These are phyloP conservation scores for Himalopsyche anomala DNA, from an alignment of 2,888 invertebrate species.

Conservation along the genomic window DNA sequence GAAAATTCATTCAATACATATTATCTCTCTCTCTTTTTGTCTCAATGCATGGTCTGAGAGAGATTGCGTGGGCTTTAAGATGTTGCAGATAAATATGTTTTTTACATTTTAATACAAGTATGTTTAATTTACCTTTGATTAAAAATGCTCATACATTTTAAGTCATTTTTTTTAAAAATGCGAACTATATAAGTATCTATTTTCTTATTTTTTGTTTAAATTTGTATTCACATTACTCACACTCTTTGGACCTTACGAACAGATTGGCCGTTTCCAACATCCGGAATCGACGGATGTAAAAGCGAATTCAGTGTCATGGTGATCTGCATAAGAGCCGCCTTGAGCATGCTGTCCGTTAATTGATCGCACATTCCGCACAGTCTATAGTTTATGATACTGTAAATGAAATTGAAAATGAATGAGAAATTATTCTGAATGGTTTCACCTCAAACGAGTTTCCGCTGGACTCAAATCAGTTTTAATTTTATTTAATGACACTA, in stretches of 20 bases:
- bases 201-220: background rate
- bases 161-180: too few relatives aligned
- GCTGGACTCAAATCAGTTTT: constrained; percentile 1
- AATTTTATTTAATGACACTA: constrained; percentile 7
- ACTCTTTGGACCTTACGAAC: background rate
- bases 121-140: too few relatives aligned
- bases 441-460: constrained; percentile 19
- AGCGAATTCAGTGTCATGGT: constrained; percentile 47
- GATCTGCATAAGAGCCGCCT: constrained; percentile 31
- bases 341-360: constrained; percentile 1
- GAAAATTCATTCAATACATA: too few relatives aligned
- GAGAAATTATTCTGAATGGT: constrained; percentile 34
- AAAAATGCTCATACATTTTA: too few relatives aligned
- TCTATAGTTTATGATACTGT: constrained; percentile 23
- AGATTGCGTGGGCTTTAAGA: too few relatives aligned
- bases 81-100: too few relatives aligned
- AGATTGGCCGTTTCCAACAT: constrained; percentile 44
- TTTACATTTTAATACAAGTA: too few relatives aligned
- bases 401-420: constrained; percentile 31
- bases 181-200: too few relatives aligned
- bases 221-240: background rate
- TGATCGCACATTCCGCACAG: constrained; percentile 16
- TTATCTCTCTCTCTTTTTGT: too few relatives aligned
- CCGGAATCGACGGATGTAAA: constrained; percentile 59
- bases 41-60: too few relatives aligned